These are phyloP conservation scores for Scaptomyza hsui DNA, from an alignment of 1,140 invertebrate genomes.

Conservation along the genomic window DNA sequence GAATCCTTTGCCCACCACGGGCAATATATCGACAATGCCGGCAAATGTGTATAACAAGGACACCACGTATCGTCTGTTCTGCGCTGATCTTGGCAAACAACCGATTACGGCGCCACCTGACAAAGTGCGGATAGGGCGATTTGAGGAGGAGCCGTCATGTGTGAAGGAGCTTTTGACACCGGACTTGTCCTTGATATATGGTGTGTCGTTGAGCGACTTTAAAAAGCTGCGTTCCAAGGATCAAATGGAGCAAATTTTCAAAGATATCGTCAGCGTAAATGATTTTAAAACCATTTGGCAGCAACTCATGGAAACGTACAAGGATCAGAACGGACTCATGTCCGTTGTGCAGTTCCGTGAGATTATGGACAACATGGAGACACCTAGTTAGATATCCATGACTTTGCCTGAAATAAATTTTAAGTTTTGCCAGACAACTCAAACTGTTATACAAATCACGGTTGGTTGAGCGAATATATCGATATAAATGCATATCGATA, in stretches of 20 bases:
- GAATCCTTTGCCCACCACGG: constrained; percentile 53
- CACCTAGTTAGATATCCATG: constrained; percentile 2
- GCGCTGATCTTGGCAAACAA: constrained; percentile 50
- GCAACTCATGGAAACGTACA: constrained; percentile 12
- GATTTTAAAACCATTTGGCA: constrained; percentile 61
- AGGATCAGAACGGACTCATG: constrained; percentile 22
- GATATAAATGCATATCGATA: neutral
- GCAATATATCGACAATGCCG: constrained; percentile 33
- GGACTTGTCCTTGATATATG: constrained; percentile 31
- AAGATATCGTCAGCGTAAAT: constrained; percentile 28
- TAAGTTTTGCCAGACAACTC: neutral
- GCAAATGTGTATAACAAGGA: constrained; percentile 39
- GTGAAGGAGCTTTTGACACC: constrained; percentile 55
- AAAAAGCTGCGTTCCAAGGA: constrained; percentile 42
- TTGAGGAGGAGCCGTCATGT: constrained; percentile 25
- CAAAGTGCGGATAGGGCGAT: neutral
- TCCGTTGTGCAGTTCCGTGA: constrained; percentile 55
- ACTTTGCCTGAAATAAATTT: constrained; percentile 17
- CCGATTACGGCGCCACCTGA: neutral
- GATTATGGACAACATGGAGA: constrained; percentile 35
- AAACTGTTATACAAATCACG: too few relatives aligned
- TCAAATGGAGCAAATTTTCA: constrained; percentile 54
- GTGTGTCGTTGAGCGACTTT: constrained; percentile 52
- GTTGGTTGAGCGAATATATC: neutral
- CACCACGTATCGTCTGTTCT: constrained; percentile 65